Base-by-base conservation (phyloP, 2,113 vertebrate genomes). In the Tachysurus vachellii region DNA sequence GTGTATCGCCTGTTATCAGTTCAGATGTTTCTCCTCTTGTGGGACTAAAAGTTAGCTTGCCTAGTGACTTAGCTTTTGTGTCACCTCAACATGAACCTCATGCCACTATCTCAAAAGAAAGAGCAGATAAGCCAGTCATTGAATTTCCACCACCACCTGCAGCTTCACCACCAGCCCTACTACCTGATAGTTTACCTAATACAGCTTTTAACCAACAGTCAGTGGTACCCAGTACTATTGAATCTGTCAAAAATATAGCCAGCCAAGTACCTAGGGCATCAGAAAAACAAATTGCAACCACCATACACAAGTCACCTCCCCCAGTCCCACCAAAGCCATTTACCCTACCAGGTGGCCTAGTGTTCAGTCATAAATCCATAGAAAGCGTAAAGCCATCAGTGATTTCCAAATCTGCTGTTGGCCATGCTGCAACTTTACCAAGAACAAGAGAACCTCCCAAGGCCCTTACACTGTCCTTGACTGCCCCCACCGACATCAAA, bases 271-370 rank as follows among this genome's bases (percentile, higher is more conserved):
- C 88, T 89, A 26, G 31, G 19, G 0, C 91, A 86, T 31, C 84
- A 12, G 56, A 91, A 77, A 96, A 92, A 88, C 92, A 80, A 83
- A 88, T 88, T 71, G 89, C 89, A 5, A 61, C 86, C 71, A 87
- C 93, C 85, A 4, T 88, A 80, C 87, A 93, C 87, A 98, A 97
- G 92, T 87, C 96, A 88, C 97, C 98, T 88, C 98, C 98, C 88
- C 98, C 98, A 80, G 96, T 99, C 82, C 97, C 98, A 88, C 98
- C 98, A 56, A 99, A 99, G 88, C 98, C 98, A 86, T 92, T 96
- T 86, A 96, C 93, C 85, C 96, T 98, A 95, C 97, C 97, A 91
- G 95, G 96, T 88, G 96, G 97, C 86, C 93, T 99, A 76, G 95
- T 97, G 88, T 99, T 99, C 90, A 97, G 94, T 87, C 97, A 99